These are phyloP conservation scores for Ditylenchus weischeri DNA, from an alignment of 2,888 invertebrate species.

Conservation along the genomic window DNA sequence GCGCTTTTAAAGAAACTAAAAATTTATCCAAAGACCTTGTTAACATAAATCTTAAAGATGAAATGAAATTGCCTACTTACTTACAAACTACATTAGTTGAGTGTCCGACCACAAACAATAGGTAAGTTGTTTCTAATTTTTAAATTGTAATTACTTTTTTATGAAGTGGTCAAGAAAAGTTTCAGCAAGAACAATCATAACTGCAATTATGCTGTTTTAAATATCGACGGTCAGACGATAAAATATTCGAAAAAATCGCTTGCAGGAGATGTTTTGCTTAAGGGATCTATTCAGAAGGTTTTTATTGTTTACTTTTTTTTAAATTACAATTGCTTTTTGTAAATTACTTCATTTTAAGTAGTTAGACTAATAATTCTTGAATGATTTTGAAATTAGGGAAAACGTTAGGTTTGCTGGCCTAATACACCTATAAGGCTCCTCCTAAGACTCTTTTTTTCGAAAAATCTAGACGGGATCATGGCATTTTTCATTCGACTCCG, in stretches of 20 bases:
- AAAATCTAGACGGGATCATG: too few species aligned
- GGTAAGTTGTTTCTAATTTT: neutral
- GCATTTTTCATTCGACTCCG: too few species aligned
- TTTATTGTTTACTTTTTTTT: too few species aligned
- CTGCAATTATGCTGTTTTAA: neutral
- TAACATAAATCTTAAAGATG: too few species aligned
- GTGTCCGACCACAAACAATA: neutral
- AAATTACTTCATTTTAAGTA: too few species aligned
- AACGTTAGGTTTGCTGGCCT: too few species aligned
- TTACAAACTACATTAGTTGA: slow-evolving; percentile 4
- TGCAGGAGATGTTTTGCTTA: neutral
- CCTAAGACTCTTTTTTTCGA: too few species aligned
- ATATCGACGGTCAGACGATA: neutral
- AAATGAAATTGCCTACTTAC: neutral
- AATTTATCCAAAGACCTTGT: too few species aligned
- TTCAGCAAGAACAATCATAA: neutral
- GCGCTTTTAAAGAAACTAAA: neutral
- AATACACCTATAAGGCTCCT: too few species aligned
- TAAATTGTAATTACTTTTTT: neutral
- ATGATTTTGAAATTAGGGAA: too few species aligned
- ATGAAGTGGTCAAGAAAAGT: neutral
- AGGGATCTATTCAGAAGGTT: neutral
- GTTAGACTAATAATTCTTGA: too few species aligned
- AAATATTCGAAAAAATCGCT: neutral
- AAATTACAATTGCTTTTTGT: too few species aligned